These are phyloP conservation scores for Hipparchia semele DNA, from an alignment of 2,888 invertebrate genomes.

Conservation along the genomic window DNA sequence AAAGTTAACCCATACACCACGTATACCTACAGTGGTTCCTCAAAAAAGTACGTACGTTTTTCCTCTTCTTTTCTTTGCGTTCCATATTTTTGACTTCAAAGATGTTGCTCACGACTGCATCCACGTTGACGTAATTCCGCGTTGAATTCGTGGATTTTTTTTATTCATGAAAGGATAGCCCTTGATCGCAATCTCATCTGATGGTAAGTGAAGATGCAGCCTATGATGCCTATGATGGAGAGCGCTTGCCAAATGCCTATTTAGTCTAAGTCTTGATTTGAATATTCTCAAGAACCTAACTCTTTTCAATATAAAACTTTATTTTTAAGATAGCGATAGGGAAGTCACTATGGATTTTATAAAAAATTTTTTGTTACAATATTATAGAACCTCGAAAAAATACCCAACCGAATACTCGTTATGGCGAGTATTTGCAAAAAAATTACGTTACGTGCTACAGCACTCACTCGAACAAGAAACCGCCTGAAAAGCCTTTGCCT, in stretches of 20 bases:
- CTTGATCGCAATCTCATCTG: too few relatives aligned
- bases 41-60: conserved; percentile 49
- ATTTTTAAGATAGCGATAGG: too few relatives aligned
- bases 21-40: conserved; percentile 39
- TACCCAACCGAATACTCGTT: conserved; percentile 55
- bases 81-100: too few relatives aligned
- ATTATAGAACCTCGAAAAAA: conserved; percentile 54
- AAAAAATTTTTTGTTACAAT: not conserved
- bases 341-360: too few relatives aligned
- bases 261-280: not conserved
- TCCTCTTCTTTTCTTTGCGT: too few relatives aligned
- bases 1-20: conserved; percentile 51
- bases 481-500: conserved; percentile 47
- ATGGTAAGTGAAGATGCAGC: too few relatives aligned
- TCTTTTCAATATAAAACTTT: too few relatives aligned
- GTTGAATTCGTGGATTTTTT: too few relatives aligned
- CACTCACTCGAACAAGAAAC: conserved; percentile 44
- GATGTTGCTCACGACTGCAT: too few relatives aligned
- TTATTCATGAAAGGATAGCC: too few relatives aligned
- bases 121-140: too few relatives aligned
- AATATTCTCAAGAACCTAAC: not conserved
- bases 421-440: conserved; percentile 65
- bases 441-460: conserved; percentile 54
- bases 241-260: not conserved
- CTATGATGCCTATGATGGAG: too few relatives aligned